Percentiles rank a stretch among this genome's conserved stretches.
Conservation (phyloP, 2,113 vertebrate species). For the Tonatia bakeri region DNA sequence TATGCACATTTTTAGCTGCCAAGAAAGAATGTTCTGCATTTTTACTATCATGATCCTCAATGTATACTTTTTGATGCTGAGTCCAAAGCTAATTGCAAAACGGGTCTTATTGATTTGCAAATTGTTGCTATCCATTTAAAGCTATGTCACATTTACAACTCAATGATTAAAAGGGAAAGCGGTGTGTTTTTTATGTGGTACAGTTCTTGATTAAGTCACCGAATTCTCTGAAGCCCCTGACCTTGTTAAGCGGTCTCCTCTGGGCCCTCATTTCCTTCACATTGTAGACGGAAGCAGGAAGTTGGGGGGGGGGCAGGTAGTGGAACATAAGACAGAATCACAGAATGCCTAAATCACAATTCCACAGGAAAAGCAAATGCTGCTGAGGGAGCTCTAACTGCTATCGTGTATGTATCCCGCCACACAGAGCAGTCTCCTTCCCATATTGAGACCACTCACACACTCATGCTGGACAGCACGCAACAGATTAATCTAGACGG, state of each 20-base stretch:
- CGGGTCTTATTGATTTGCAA: slow-evolving; percentile 45
- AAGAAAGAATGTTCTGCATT: slow-evolving; percentile 29
- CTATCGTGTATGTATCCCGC: background rate
- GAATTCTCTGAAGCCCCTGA: slow-evolving; percentile 27
- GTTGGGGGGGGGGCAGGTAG: background rate
- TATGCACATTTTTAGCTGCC: slow-evolving; percentile 16
- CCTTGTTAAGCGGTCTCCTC: slow-evolving; percentile 20
- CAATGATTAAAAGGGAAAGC: slow-evolving; percentile 47
- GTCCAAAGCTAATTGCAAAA: slow-evolving; percentile 52
- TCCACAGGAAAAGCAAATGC: background rate
- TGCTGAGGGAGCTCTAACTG: background rate
- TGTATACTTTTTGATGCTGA: slow-evolving; percentile 41
- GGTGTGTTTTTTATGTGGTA: background rate
- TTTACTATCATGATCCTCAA: slow-evolving; percentile 34
- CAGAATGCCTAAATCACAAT: background rate
- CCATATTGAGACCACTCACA: background rate
- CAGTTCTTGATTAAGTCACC: slow-evolving; percentile 42
- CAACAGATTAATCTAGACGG: background rate
- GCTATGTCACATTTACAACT: slow-evolving; percentile 45
- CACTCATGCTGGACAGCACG: background rate
- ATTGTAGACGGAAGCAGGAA: background rate
- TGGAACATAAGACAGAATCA: background rate
- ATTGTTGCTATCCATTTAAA: slow-evolving; percentile 60
- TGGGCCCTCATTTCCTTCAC: background rate
- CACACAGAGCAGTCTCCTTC: background rate